A percentile compares a stretch with the other conserved stretches of the same genome.
Conservation (phyloP, 2,113 vertebrate genomes). For the Anguilla japonica region DNA sequence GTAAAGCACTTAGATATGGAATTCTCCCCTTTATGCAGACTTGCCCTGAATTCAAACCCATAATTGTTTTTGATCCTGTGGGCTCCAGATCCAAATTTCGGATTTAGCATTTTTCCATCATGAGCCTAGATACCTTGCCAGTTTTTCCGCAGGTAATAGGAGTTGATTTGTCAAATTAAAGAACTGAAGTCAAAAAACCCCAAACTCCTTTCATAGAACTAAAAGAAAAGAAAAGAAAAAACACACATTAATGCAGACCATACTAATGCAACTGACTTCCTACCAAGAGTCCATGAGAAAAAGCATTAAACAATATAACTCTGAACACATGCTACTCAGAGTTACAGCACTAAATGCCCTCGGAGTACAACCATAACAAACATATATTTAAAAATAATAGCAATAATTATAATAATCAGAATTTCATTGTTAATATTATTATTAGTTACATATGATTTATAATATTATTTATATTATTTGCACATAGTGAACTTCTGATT, state of each 20-base stretch:
- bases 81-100: constrained; percentile 46
- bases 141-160: constrained; percentile 6
- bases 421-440: neutral
- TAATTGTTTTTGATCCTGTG: constrained; percentile 67
- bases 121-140: neutral
- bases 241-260: neutral
- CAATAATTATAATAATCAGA: neutral
- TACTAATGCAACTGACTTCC: neutral
- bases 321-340: neutral
- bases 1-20: constrained; percentile 63
- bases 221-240: neutral
- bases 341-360: neutral
- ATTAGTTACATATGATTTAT: neutral
- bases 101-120: constrained; percentile 9
- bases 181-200: neutral
- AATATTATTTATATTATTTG: neutral
- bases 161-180: constrained; percentile 10
- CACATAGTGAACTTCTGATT: too few species aligned
- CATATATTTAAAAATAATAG: neutral
- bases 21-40: constrained; percentile 63
- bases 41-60: constrained; percentile 65
- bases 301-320: neutral
- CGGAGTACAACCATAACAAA: neutral
- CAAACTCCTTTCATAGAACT: constrained; percentile 3
- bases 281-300: neutral